Percentiles rank a stretch among this genome's conserved stretches.
These are phyloP conservation scores for Lottia scabra DNA, from an alignment of 2,888 invertebrate genomes.

Conservation along the genomic window DNA sequence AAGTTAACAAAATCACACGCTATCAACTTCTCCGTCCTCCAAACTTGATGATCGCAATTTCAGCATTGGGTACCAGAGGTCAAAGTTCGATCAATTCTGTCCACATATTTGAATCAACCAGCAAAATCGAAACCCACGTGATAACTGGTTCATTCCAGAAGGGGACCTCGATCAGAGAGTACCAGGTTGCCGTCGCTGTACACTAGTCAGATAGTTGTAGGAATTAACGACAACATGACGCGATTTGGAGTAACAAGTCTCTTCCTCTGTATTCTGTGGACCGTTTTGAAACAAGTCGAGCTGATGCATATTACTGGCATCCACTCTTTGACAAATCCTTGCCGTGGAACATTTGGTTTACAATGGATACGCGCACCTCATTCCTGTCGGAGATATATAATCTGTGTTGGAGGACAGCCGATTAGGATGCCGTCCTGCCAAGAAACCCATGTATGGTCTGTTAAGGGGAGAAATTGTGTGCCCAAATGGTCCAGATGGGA, in stretches of 20 bases:
- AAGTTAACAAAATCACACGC: background rate
- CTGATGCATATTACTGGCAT: background rate
- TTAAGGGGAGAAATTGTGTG: constrained; percentile 26
- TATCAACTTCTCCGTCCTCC: background rate
- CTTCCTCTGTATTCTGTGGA: background rate
- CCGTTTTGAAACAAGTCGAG: background rate
- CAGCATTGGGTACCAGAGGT: too few relatives aligned
- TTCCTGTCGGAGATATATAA: constrained; percentile 26
- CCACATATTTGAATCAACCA: too few relatives aligned
- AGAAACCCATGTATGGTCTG: constrained; percentile 25
- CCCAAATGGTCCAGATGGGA: constrained; percentile 21
- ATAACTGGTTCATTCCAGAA: too few relatives aligned
- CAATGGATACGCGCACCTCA: constrained; percentile 30
- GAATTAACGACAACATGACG: background rate
- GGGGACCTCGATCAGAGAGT: too few relatives aligned
- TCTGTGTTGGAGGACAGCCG: constrained; percentile 28
- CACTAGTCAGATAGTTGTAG: too few relatives aligned
- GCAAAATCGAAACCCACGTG: too few relatives aligned
- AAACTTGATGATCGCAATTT: too few relatives aligned
- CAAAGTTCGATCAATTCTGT: too few relatives aligned
- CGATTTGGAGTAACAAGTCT: background rate
- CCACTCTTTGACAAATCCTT: background rate
- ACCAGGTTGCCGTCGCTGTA: too few relatives aligned
- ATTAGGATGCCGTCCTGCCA: constrained; percentile 32
- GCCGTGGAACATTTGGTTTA: background rate